Base-by-base conservation (phyloP, 1,140 invertebrate species). In the Ceratina japonica region DNA sequence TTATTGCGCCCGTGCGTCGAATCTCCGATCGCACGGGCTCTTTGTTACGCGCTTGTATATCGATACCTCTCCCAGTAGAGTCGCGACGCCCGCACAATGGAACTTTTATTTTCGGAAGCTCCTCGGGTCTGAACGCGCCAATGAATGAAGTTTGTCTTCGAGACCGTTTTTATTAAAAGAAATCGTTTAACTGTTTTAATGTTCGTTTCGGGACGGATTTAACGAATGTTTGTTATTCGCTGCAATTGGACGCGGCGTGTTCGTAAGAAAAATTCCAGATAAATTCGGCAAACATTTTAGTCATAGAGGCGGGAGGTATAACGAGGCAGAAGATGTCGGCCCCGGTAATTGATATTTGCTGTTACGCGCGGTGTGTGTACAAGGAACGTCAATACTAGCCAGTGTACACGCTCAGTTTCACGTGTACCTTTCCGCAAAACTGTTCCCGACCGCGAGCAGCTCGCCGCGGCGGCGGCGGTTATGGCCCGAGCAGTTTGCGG, bases 401-500 rank as follows among this genome's bases (percentile, higher is more conserved):
- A 70, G 59, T 70, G 69, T 61, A 71, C 66, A 49, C 61, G 27
- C 58, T 68, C 73, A 51, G 61, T 65, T 64, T 56, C 62, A 52
- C 73, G 44, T 75, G 31, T 22, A 54, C 69, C 52, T 82, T 82
- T 85, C 37, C 77, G 81, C 54, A 70, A 85, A 85, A 82, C 59
- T 56, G 72, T 56, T 51, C 59, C 37, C 65, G 78, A 75, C 80
- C 75, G 63, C 80, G 72, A 51, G 37, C 37, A 44, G 37, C 37
- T 3, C 37, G 37, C 2, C 37, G 37, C 37, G 37, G n/a, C n/a
- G n/a, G n/a, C 37, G 49, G 80, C 76, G 80, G 77, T 82, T 86
- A 86, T 54, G 72, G 76, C 49, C 73, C 37, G 37, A 71, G 77
- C 82, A 86, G 83, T 86, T 83, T 86, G 84, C 85, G 77, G 84